Evolutionary conservation across 1,140 invertebrate genomes (phyloP), one percentile per base, ranked within the genome.

Genomic region (Anoplolepis gracilipes): DNA sequence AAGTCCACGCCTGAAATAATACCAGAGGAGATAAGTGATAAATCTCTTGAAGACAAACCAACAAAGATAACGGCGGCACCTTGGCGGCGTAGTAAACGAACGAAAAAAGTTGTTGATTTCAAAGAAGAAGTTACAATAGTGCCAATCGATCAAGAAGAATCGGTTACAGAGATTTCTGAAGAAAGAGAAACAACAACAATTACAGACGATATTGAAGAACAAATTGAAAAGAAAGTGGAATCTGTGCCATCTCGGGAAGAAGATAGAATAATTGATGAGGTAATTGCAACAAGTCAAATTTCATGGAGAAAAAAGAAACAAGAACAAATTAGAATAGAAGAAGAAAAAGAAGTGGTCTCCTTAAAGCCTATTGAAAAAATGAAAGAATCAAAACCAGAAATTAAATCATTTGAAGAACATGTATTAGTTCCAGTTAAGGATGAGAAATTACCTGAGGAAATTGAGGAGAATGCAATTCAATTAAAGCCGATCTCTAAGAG

Each of bases 61-160:
- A 13, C 10, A 67, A 88, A 90, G 19, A 46, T 39, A 8, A 57
- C 79, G 0, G 61, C 70, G 64, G 53, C 82, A 19, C 82, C 92
- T 10, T 93, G 92, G 92, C 87, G 84, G 19, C 90, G 88, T 57
- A 76, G 84, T 19, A 91, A 87, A 22, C 88, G 86, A 19, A 36
- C 57, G 0, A 91, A 92, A 16, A 93, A 93, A 85, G 86, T 91
- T 4, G 93, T 94, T 30, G 93, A 94, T 28, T 93, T 94, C 69
- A 90, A 87, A 36, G 93, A 94, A 78, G 92, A 92, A 79, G 92
- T 94, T 2, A 93, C 91, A 11, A 64, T 94, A 19, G 91, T 94
- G 13, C 92, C 93, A 2, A 92, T 94, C 6, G 84, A 93, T 81
- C 92, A 93, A 86, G 91, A 93, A 46, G 85, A 92, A 82, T 69